These are phyloP conservation scores for Nemopilema nomurai DNA, from an alignment of 30 jellyfish, hydroid and myxozoan species.

Conservation along the genomic window DNA sequence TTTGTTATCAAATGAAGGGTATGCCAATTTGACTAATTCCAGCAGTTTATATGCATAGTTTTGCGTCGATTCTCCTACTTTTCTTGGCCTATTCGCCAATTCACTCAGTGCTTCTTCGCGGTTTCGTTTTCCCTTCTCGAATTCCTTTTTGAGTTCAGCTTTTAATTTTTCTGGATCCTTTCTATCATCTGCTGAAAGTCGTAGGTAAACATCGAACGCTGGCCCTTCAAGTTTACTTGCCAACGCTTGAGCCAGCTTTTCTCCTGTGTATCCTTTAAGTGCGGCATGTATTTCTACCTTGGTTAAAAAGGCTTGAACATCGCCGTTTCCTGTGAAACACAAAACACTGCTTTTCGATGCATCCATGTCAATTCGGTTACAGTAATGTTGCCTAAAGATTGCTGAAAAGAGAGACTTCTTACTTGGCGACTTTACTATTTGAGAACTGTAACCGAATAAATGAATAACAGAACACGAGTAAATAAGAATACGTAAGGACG, in stretches of 20 bases:
- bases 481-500: not conserved
- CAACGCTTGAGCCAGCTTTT: constrained; percentile 21
- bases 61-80: constrained; percentile 42
- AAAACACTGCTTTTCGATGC: constrained; percentile 12
- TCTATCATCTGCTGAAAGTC: constrained; percentile 47
- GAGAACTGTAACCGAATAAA: not conserved
- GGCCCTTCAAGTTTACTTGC: constrained; percentile 36
- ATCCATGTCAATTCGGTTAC: constrained; percentile 28
- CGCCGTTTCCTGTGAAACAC: constrained; percentile 23
- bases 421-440: not conserved
- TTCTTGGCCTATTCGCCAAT: constrained; percentile 42
- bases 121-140: constrained; percentile 43
- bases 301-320: constrained; percentile 18
- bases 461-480: not conserved
- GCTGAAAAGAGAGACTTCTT: constrained; percentile 63
- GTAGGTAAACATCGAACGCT: constrained; percentile 18
- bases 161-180: constrained; percentile 34
- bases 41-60: constrained; percentile 7
- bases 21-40: constrained; percentile 37
- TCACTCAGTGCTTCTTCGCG: constrained; percentile 49
- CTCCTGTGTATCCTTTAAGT: constrained; percentile 33
- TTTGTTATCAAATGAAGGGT: constrained; percentile 24
- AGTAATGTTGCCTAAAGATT: constrained; percentile 37
- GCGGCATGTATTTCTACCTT: constrained; percentile 25
- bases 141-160: constrained; percentile 25